Conservation (phyloP, 1,140 invertebrate genomes). For the Brachionus manjavacas region DNA sequence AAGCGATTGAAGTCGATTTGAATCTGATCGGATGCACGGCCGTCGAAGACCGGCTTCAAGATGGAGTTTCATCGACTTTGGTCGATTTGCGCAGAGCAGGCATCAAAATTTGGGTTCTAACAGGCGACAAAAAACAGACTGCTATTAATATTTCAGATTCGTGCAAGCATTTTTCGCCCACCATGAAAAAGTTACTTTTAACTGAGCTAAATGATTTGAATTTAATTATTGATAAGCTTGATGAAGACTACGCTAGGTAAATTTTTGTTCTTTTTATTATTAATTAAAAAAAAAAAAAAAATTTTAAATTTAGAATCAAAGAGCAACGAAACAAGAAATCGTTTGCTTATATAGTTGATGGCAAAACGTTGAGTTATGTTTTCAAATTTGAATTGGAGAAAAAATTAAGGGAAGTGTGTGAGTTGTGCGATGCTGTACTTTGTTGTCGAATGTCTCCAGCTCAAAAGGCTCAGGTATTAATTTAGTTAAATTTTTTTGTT, state of each 20-base stretch:
- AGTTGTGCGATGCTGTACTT: conserved; percentile 61
- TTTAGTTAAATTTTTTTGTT: no score
- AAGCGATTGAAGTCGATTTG: conserved; percentile 44
- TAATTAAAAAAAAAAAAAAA: not conserved
- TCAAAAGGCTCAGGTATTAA: conserved; percentile 57
- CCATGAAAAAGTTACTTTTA: not conserved
- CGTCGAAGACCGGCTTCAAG: conserved; percentile 83
- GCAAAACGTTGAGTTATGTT: conserved; percentile 79
- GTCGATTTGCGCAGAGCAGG: conserved; percentile 74
- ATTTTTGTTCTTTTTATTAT: conserved; percentile 56
- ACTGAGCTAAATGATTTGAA: conserved; percentile 8
- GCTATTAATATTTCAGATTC: conserved; percentile 94
- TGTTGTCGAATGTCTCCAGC: conserved; percentile 57
- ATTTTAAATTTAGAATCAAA: not conserved
- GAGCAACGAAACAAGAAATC: not conserved
- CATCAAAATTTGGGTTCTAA: conserved; percentile 85
- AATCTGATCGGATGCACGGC: conserved; percentile 61
- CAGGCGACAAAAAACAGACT: conserved; percentile 94
- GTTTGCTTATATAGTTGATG: conserved; percentile 42
- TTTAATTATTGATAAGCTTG: not conserved
- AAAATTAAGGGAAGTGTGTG: conserved; percentile 87
- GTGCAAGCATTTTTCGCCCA: conserved; percentile 61
- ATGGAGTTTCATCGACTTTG: conserved; percentile 79
- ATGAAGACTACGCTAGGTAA: not conserved
- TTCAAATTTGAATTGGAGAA: conserved; percentile 80